Conservation (phyloP, 2,888 invertebrate species). For the Oconnorella tubifera region DNA sequence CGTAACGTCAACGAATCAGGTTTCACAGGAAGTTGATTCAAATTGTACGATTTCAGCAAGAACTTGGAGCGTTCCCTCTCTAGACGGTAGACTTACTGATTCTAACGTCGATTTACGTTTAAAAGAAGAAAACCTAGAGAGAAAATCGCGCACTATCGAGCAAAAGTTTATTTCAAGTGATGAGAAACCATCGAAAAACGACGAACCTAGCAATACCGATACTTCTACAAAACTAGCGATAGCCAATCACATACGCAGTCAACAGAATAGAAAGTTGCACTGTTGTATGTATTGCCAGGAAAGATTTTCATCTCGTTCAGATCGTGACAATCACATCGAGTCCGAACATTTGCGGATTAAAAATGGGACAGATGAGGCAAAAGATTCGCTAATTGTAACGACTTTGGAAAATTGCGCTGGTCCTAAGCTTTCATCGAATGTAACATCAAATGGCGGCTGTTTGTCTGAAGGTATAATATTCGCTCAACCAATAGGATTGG, state of each 20-base stretch:
- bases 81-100: not conserved
- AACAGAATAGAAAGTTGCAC: slow-evolving; percentile 54
- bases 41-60: not conserved
- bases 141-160: not conserved
- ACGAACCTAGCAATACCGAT: slow-evolving; percentile 7
- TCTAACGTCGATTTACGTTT: not conserved
- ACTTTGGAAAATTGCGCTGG: no score
- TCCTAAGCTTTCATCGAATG: not conserved
- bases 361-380: not conserved
- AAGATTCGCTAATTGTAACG: no score
- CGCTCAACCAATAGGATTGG: slow-evolving; percentile 22
- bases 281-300: slow-evolving; percentile 49
- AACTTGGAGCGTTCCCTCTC: not conserved
- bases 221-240: slow-evolving; percentile 31
- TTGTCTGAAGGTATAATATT: slow-evolving; percentile 21
- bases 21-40: not conserved
- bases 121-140: not conserved
- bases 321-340: slow-evolving; percentile 46
- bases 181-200: not conserved
- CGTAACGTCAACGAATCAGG: not conserved
- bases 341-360: slow-evolving; percentile 38
- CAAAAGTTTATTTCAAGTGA: not conserved
- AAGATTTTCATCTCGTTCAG: slow-evolving; percentile 43
- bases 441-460: not conserved
- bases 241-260: slow-evolving; percentile 31